phyloP scores from a whole-genome alignment of 2,888 invertebrate species.

The Trissonchulus sp. region DNA sequence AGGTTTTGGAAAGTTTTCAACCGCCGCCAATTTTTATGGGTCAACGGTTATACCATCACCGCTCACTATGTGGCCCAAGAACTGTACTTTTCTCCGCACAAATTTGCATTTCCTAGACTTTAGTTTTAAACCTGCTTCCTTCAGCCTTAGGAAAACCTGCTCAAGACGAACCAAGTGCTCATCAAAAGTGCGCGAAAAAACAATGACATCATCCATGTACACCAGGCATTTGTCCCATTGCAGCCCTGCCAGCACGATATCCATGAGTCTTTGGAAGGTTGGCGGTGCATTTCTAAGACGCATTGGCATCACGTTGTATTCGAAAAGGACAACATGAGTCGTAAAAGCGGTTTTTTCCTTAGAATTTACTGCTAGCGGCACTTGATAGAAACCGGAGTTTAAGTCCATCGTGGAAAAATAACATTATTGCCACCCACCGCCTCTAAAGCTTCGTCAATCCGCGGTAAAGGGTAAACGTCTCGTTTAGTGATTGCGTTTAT shows the following conservation, averaged over 20 bases:
- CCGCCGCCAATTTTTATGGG: neutral
- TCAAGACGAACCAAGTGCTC: neutral
- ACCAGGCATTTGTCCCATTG: no score
- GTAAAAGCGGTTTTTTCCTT: constrained; percentile 7
- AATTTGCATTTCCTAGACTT: neutral
- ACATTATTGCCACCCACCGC: neutral
- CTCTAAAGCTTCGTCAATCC: no score
- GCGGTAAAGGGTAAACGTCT: no score
- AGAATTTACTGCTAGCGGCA: neutral
- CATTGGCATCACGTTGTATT: neutral
- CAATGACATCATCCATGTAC: no score
- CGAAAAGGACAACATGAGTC: neutral
- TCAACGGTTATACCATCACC: neutral
- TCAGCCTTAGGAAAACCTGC: neutral
- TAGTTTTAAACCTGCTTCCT: neutral
- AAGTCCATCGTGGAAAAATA: neutral
- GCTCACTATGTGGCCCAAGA: neutral
- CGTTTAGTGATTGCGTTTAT: constrained; percentile 1
- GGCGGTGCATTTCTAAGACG: neutral
- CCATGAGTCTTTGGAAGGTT: neutral
- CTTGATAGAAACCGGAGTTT: neutral
- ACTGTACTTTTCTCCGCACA: neutral
- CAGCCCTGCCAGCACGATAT: constrained; percentile 3
- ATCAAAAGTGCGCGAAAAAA: neutral
- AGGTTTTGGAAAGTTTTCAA: neutral